Conservation (phyloP, 2,797 vertebrate genomes). For the Cottoperca gobio region DNA sequence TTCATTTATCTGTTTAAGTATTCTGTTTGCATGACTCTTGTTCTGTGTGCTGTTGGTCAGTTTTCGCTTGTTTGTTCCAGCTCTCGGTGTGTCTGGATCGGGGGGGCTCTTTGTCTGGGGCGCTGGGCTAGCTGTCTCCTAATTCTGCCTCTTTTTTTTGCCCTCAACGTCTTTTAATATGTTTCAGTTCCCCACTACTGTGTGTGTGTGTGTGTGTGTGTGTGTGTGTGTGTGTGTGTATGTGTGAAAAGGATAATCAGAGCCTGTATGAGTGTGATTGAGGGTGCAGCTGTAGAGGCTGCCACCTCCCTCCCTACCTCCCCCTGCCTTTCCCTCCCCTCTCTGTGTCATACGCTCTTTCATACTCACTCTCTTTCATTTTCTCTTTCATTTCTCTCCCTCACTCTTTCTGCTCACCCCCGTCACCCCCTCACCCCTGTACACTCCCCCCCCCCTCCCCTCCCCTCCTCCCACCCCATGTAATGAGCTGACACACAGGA, state of each 20-base stretch:
- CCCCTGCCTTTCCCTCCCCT: constrained; percentile 56
- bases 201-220: constrained; percentile 53
- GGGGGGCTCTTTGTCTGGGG: constrained; percentile 72
- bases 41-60: constrained; percentile 61
- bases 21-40: constrained; percentile 69
- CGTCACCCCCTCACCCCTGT: constrained; percentile 63
- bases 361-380: constrained; percentile 80
- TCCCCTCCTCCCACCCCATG: constrained; percentile 66
- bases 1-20: constrained; percentile 66
- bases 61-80: constrained; percentile 70
- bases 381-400: constrained; percentile 86
- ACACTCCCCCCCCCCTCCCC: constrained; percentile 58
- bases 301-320: constrained; percentile 67
- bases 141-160: constrained; percentile 75
- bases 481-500: constrained; percentile 89
- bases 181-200: constrained; percentile 77
- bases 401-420: constrained; percentile 81
- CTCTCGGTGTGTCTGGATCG: constrained; percentile 65
- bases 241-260: constrained; percentile 82
- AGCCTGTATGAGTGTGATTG: constrained; percentile 84
- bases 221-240: constrained; percentile 55
- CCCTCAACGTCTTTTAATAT: constrained; percentile 82
- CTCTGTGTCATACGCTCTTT: constrained; percentile 80
- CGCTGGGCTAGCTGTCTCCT: constrained; percentile 76
- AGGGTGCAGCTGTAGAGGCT: constrained; percentile 87